phyloP scores from a whole-genome alignment of 2,888 invertebrate genomes.

The Dimorphilus gyrociliatus region DNA sequence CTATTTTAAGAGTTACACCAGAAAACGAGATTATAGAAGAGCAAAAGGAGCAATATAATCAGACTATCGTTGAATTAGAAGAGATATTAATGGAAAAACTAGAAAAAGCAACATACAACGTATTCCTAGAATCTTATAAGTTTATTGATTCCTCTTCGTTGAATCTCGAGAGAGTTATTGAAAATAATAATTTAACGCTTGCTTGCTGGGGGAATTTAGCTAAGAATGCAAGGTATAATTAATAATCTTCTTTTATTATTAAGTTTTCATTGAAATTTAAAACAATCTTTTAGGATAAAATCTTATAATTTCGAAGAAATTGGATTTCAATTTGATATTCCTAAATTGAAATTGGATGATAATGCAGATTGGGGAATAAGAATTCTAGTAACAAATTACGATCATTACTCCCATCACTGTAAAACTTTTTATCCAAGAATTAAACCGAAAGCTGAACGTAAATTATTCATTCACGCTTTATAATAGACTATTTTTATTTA shows the following conservation, averaged over 20 bases:
- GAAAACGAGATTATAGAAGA: slow-evolving; percentile 13
- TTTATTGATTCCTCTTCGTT: slow-evolving; percentile 28
- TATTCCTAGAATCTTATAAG: slow-evolving; percentile 23
- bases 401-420: slow-evolving; percentile 28
- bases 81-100: slow-evolving; percentile 24
- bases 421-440: slow-evolving; percentile 19
- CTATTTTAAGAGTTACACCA: slow-evolving; percentile 18
- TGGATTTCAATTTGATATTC: slow-evolving; percentile 33
- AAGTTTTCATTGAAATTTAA: not conserved
- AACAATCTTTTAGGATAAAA: slow-evolving; percentile 22
- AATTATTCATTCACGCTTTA: slow-evolving; percentile 1
- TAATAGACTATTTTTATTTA: not conserved
- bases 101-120: slow-evolving; percentile 23
- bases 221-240: slow-evolving; percentile 33
- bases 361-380: slow-evolving; percentile 28
- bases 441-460: slow-evolving; percentile 17
- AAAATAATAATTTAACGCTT: slow-evolving; percentile 22
- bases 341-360: slow-evolving; percentile 28
- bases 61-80: slow-evolving; percentile 28
- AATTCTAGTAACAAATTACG: slow-evolving; percentile 28
- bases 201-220: slow-evolving; percentile 37
- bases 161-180: slow-evolving; percentile 27
- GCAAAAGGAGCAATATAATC: slow-evolving; percentile 5
- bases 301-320: slow-evolving; percentile 26
- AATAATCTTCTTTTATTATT: slow-evolving; percentile 3